phyloP scores from a whole-genome alignment of 2,797 vertebrate species.

The Darevskia nairensis region DNA sequence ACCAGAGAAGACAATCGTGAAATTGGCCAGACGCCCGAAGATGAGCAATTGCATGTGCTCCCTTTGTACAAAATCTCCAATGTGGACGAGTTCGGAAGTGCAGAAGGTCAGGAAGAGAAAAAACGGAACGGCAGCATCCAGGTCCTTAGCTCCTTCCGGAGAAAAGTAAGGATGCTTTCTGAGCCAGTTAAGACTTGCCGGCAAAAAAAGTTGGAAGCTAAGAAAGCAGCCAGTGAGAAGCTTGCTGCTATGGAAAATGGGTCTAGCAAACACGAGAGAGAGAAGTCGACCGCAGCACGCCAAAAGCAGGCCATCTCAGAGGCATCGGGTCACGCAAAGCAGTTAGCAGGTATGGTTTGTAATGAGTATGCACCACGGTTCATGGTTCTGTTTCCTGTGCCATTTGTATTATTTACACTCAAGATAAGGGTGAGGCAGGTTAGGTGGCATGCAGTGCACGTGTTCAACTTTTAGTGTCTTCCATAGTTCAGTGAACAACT shows the following conservation, averaged over 20 bases:
- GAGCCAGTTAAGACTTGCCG: constrained; percentile 95
- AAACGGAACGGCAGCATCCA: constrained; percentile 92
- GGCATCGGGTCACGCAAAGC: constrained; percentile 70
- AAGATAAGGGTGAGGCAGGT: background rate
- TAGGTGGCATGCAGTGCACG: background rate
- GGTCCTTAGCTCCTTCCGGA: constrained; percentile 91
- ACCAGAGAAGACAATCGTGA: constrained; percentile 96
- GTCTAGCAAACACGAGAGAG: constrained; percentile 86
- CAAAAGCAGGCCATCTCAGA: constrained; percentile 85
- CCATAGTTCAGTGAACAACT: background rate
- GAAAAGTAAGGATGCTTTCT: constrained; percentile 93
- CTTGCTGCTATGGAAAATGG: constrained; percentile 84
- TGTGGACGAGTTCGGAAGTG: constrained; percentile 95
- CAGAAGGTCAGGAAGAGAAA: constrained; percentile 92
- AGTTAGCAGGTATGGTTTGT: constrained; percentile 75
- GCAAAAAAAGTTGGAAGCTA: constrained; percentile 95
- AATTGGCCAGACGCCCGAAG: constrained; percentile 90
- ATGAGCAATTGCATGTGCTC: constrained; percentile 97
- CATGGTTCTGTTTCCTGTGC: background rate
- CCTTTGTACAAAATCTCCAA: constrained; percentile 93
- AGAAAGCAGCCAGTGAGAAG: constrained; percentile 91
- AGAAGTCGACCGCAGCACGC: constrained; percentile 80
- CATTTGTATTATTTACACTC: background rate
- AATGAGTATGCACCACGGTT: no score
- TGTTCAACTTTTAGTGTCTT: background rate